Base-by-base conservation (phyloP, 2,888 invertebrate genomes). In the Ellobium chinense region DNA sequence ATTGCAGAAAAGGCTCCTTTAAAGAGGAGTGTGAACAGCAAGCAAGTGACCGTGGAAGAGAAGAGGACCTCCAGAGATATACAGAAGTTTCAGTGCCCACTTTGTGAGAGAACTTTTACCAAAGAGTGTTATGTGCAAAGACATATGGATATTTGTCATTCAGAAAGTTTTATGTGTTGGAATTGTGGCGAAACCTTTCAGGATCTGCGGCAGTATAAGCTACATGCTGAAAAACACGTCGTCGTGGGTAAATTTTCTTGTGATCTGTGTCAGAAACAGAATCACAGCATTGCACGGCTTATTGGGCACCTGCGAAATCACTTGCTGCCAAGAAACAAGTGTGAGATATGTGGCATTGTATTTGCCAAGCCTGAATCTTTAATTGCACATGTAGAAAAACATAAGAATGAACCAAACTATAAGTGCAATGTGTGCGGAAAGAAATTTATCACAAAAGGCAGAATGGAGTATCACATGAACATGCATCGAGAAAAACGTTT, bases 391-490 rank as follows among this genome's bases (percentile, higher is more conserved):
- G 29, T 63, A 31, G 62, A 74, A 31, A 74, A 60, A 18, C 74
- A 74, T 39, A 29, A 5, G 21, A 39, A 74, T 12, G 62, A 74
- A 60, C 74, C 74, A 14, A 37, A 24, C 37, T 39, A 74, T 37
- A 60, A 63, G 18, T 74, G 74, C 29, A 63, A 60, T n/a, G 21
- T 62, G 29, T 74, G 74, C 29, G 69, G 73, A 37, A 74, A 74
- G 29, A 62, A 63, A 24, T 74, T 74, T 63, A 39, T 63, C 18
- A 62, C 36, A 12, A 29, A 39, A 14, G 74, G 24, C 39, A 37
- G 63, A 29, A n/a, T 74, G 29, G 62, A 74, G 39, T 74, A 39
- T 27, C 74, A 74, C n/a, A 74, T 74, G 74, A n/a, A n/a, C n/a
- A n/a, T n/a, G n/a, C n/a, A n/a, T n/a, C n/a, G 68, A 37, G 68